These are phyloP conservation scores for Catagonus wagneri DNA, from an alignment of 2,113 vertebrate species.

Conservation along the genomic window DNA sequence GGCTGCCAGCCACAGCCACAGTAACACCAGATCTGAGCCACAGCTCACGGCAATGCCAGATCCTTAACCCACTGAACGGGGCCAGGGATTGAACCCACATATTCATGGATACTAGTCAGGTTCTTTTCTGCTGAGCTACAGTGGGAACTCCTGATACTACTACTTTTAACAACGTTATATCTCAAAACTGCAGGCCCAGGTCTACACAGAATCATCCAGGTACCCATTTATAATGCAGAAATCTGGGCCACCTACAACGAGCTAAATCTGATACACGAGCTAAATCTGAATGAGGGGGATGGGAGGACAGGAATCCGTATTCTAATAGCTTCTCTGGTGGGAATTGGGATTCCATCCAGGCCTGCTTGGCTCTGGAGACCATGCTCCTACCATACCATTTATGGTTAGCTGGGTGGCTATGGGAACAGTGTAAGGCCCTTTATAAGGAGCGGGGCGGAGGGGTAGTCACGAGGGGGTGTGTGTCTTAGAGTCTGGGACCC, in stretches of 20 bases:
- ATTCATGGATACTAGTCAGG: too few species aligned
- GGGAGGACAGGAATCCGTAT: background rate
- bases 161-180: background rate
- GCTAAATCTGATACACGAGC: background rate
- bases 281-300: background rate
- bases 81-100: too few species aligned
- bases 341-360: background rate
- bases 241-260: background rate
- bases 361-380: background rate
- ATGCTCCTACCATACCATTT: background rate
- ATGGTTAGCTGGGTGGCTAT: background rate
- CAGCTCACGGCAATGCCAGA: too few species aligned
- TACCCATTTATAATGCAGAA: conserved; percentile 24
- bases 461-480: too few species aligned
- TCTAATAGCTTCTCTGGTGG: background rate
- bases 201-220: background rate
- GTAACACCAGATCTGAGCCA: too few species aligned
- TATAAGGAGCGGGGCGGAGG: background rate
- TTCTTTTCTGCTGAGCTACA: too few species aligned
- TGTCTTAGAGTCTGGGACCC: background rate
- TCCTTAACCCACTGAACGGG: too few species aligned
- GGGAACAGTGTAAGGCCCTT: background rate
- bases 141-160: background rate
- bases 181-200: conserved; percentile 10
- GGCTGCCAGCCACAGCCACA: too few species aligned